Evolutionary conservation across 1,140 invertebrate genomes (phyloP), one percentile per base, ranked within the genome.

Genomic region (Andricus grossulariae): DNA sequence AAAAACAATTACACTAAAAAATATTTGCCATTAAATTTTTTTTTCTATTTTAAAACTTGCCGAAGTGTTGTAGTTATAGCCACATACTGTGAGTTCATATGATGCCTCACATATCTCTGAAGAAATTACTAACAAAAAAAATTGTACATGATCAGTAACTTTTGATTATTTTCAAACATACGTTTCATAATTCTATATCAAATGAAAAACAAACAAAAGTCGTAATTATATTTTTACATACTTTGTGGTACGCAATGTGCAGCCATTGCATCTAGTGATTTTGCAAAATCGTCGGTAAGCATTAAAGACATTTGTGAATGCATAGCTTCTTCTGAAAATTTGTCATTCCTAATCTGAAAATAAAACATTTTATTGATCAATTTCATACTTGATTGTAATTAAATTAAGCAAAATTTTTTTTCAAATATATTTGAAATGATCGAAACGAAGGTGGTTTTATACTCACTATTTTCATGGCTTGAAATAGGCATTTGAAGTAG

Each of bases 401-500:
- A 11, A 45, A 45, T 10, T 45, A 45, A 2, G 39, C 6, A 11
- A 32, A 45, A 45, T 45, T 45, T 10, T 45, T 45, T 45, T 45
- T 45, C 7, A 45, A 39, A 11, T 45, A 45, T 45, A 7, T 45
- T 45, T 32, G 5, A 32, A 2, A 45, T 8, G 39, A 0, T 10
- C 10, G 10, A 45, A 45, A 11, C 0, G 39, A 45, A 45, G 39
- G 10, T 1, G 39, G 10, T 45, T 45, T 45, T 11, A 16, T 25
- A 55, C 66, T 71, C 71, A 78, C 76, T 45, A 78, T 25, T 57
- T 74, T 75, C 73, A 78, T 66, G 13, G 49, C 18, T 66, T 74
- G 50, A 11, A 78, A 66, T 12, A 78, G 25, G 72, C 77, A 78
- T 66, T 75, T 78, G 18, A 72, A 21, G 16, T 74, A 78, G 25